A percentile compares a stretch with the other conserved stretches of the same genome.
Conservation (phyloP, 2,888 invertebrate genomes). For the Hipparchia semele region DNA sequence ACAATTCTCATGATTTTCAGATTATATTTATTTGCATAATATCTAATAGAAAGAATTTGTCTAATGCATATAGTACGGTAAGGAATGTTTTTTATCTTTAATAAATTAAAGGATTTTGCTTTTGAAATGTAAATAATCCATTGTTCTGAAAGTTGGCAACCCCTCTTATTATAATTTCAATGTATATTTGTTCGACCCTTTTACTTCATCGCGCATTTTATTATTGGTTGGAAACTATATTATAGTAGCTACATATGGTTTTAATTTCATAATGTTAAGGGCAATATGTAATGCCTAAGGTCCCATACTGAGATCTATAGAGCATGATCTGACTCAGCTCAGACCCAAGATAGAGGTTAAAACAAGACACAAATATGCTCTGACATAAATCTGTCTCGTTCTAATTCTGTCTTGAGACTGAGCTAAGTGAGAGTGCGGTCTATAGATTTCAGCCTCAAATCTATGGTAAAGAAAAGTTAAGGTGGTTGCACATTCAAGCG, state of each 20-base stretch:
- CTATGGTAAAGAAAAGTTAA: too few species aligned
- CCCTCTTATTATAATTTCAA: constrained; percentile 8
- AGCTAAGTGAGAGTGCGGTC: too few species aligned
- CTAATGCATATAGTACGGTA: constrained; percentile 7
- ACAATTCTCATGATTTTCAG: too few species aligned
- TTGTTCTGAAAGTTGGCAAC: constrained; percentile 25
- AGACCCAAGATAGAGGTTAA: too few species aligned
- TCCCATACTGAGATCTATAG: too few species aligned
- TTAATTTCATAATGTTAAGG: background rate
- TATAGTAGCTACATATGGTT: background rate
- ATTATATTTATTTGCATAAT: background rate
- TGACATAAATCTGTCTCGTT: too few species aligned
- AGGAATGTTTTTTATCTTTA: background rate
- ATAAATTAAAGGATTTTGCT: background rate
- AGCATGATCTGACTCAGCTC: too few species aligned
- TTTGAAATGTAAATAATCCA: constrained; percentile 8
- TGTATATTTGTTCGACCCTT: background rate
- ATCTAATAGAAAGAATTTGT: background rate
- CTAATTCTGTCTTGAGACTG: too few species aligned
- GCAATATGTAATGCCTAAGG: background rate
- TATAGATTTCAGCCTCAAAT: too few species aligned
- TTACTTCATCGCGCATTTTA: background rate
- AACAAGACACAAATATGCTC: too few species aligned
- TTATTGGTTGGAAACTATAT: background rate
- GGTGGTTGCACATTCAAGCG: background rate